Conservation (phyloP, 1,140 invertebrate species). For the Drosophila obscura region DNA sequence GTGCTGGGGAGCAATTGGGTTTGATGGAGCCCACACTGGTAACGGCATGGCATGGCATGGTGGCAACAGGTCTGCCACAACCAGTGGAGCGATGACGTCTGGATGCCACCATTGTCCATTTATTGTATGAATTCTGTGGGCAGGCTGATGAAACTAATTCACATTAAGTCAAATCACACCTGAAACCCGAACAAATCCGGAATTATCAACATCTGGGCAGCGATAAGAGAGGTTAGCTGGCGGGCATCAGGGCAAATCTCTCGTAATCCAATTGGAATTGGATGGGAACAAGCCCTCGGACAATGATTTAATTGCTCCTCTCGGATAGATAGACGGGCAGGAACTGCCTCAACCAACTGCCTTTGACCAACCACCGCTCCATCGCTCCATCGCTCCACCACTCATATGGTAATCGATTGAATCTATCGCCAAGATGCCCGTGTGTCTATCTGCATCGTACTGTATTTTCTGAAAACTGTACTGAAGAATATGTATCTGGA, state of each 20-base stretch:
- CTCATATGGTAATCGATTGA: constrained; percentile 41
- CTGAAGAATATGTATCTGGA: constrained; percentile 48
- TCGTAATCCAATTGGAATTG: neutral
- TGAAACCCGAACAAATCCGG: constrained; percentile 34
- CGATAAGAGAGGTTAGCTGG: constrained; percentile 1
- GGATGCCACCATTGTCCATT: constrained; percentile 18
- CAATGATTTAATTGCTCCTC: constrained; percentile 25
- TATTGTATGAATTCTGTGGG: neutral
- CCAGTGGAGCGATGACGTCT: constrained; percentile 22
- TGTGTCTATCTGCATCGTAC: constrained; percentile 33
- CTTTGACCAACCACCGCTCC: too few relatives aligned
- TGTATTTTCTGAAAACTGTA: constrained; percentile 28
- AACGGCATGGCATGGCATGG: constrained; percentile 8
- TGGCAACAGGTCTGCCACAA: constrained; percentile 56
- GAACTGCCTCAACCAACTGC: neutral
- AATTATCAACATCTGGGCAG: constrained; percentile 26
- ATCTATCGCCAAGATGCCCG: neutral
- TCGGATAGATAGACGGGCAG: neutral
- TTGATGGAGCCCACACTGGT: constrained; percentile 19
- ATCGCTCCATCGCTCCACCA: constrained; percentile 1
- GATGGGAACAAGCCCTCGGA: neutral
- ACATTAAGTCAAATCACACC: neutral
- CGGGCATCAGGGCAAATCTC: too few relatives aligned
- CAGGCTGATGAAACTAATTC: constrained; percentile 26
- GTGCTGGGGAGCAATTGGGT: constrained; percentile 33